Evolutionary conservation across 2,113 vertebrate genomes (phyloP).

Genomic region (Rhadina sibilatrix): DNA sequence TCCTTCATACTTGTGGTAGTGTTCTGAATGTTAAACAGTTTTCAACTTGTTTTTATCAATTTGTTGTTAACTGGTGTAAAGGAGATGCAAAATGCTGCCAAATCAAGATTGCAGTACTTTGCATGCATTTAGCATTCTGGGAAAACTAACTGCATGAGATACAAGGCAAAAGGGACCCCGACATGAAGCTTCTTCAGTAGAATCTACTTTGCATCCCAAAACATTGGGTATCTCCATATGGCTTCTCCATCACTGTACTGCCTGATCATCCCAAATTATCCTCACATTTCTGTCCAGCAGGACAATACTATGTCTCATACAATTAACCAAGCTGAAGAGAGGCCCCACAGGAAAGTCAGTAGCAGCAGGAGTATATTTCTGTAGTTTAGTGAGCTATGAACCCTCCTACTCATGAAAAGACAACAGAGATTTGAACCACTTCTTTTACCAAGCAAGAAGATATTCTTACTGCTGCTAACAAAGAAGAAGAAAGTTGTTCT

Average conservation of each 20-base stretch:
- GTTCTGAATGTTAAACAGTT: conserved; percentile 18
- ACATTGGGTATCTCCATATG: neutral
- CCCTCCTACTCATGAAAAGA: neutral
- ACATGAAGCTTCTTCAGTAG: neutral
- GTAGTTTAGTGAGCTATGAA: neutral
- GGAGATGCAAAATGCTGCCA: neutral
- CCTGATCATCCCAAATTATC: neutral
- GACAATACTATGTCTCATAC: neutral
- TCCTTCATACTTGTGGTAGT: neutral
- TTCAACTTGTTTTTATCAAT: conserved; percentile 11
- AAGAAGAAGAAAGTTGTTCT: neutral
- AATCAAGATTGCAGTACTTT: neutral
- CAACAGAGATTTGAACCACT: neutral
- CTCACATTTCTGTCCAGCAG: neutral
- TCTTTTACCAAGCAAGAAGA: neutral
- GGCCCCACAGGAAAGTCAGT: neutral
- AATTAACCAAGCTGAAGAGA: neutral
- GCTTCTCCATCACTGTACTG: neutral
- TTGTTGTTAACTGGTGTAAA: neutral
- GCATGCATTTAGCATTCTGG: neutral
- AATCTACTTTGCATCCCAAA: neutral
- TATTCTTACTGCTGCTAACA: neutral
- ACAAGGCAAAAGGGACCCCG: neutral
- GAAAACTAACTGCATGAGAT: neutral
- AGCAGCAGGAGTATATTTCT: neutral